Percentiles rank a stretch among this genome's conserved stretches.
phyloP scores from a whole-genome alignment of 2,888 invertebrate species.

The Eupithecia inturbata region DNA sequence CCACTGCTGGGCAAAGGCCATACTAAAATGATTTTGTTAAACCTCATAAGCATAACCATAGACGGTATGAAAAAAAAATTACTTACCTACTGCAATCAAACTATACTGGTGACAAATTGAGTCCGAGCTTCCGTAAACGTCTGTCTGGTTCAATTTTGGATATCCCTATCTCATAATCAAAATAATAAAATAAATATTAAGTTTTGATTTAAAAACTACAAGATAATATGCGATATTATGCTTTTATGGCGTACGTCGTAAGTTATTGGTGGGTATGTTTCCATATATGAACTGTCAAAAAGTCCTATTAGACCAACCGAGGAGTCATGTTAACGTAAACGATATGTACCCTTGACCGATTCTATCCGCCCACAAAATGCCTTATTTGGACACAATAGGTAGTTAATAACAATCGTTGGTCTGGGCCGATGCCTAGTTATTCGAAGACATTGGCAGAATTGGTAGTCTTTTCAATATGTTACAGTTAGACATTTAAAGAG shows the following conservation, averaged over 20 bases:
- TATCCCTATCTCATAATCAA: constrained; percentile 13
- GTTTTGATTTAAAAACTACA: constrained; percentile 34
- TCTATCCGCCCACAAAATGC: constrained; percentile 63
- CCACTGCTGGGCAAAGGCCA: not conserved
- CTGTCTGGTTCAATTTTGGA: constrained; percentile 31
- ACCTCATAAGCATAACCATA: not conserved
- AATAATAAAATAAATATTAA: not conserved
- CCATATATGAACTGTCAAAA: constrained; percentile 12
- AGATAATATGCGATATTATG: constrained; percentile 33
- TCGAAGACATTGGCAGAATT: constrained; percentile 51
- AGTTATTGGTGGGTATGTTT: constrained; percentile 46
- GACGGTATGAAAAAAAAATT: not conserved
- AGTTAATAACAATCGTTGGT: constrained; percentile 65
- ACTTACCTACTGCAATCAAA: not conserved
- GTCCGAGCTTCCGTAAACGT: constrained; percentile 18
- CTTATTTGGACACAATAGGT: constrained; percentile 65
- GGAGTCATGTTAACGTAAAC: not conserved
- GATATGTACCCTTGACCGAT: constrained; percentile 64
- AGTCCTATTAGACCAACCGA: constrained; percentile 6
- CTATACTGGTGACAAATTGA: constrained; percentile 23
- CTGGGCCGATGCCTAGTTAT: constrained; percentile 59
- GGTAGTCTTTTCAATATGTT: constrained; percentile 35
- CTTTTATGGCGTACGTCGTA: constrained; percentile 46
- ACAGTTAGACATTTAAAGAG: constrained; percentile 4
- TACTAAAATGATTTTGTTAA: not conserved